A percentile compares a stretch with the other conserved stretches of the same genome.
phyloP scores from a whole-genome alignment of 2,113 vertebrate genomes.

The Serinus canaria region DNA sequence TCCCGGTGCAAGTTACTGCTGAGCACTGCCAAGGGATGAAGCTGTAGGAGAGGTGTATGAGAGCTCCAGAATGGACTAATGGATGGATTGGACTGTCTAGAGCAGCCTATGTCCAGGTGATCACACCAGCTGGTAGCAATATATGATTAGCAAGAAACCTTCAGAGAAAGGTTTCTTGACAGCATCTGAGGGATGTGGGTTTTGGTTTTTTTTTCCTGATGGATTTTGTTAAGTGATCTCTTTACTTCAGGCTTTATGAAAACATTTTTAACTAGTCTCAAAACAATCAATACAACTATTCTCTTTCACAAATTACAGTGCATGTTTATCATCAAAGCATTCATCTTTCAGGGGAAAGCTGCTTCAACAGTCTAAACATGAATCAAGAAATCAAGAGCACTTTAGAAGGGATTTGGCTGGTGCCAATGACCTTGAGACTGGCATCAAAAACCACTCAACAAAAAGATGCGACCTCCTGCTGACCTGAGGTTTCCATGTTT shows the following conservation, averaged over 20 bases:
- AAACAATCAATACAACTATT: neutral
- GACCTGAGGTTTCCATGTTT: neutral
- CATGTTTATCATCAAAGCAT: neutral
- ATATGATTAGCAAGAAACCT: neutral
- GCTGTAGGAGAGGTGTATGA: neutral
- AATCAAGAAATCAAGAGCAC: neutral
- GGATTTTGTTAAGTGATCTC: neutral
- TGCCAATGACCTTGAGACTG: neutral
- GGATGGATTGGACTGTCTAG: neutral
- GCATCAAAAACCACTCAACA: neutral
- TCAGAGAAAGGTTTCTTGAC: neutral
- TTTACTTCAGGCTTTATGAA: neutral
- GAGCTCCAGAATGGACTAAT: neutral
- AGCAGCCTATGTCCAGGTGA: neutral
- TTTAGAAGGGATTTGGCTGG: neutral
- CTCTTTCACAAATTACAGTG: neutral
- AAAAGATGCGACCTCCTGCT: accelerated
- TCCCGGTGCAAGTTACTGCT: neutral
- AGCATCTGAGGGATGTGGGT: neutral
- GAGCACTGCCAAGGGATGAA: neutral
- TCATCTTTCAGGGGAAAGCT: neutral
- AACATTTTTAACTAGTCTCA: neutral
- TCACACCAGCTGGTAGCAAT: neutral
- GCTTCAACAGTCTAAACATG: neutral
- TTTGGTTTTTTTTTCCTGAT: neutral